Evolutionary conservation across 2,888 invertebrate genomes (phyloP).

Genomic region (Spilosoma lubricipeda): DNA sequence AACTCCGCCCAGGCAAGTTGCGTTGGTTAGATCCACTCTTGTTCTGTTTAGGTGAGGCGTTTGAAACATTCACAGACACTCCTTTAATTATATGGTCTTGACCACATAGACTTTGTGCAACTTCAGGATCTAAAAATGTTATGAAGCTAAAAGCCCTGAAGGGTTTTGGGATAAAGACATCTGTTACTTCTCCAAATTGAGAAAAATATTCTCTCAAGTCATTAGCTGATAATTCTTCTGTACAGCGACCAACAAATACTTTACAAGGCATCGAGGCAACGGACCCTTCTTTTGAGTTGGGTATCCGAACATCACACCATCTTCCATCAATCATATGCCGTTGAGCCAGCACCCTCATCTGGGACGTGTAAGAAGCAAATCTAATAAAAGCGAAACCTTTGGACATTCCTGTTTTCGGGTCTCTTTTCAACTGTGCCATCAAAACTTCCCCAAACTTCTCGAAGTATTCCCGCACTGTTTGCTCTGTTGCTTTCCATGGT

Average conservation of each 20-base stretch:
- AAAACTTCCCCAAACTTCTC: slow-evolving; percentile 98
- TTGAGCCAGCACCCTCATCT: slow-evolving; percentile 96
- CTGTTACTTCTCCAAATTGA: slow-evolving; percentile 93
- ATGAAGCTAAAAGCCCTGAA: slow-evolving; percentile 94
- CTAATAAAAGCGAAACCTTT: slow-evolving; percentile 99
- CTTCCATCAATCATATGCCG: slow-evolving; percentile 98
- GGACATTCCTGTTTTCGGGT: slow-evolving; percentile 96
- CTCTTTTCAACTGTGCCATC: slow-evolving; percentile 99
- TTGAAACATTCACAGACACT: slow-evolving; percentile 95
- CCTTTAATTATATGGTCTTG: slow-evolving; percentile 95
- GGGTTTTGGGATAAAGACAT: slow-evolving; percentile 95
- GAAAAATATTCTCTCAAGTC: slow-evolving; percentile 93
- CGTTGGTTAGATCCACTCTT: slow-evolving; percentile 79
- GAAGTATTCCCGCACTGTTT: slow-evolving; percentile 98
- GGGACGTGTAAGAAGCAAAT: slow-evolving; percentile 97
- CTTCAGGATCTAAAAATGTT: slow-evolving; percentile 93
- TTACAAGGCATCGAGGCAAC: slow-evolving; percentile 91
- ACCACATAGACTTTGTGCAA: slow-evolving; percentile 92
- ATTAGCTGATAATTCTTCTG: slow-evolving; percentile 92
- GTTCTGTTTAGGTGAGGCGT: slow-evolving; percentile 94
- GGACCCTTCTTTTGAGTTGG: slow-evolving; percentile 95
- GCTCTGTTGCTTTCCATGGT: slow-evolving; percentile 99
- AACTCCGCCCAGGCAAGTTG: slow-evolving; percentile 77
- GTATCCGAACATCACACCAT: slow-evolving; percentile 99
- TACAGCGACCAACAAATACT: slow-evolving; percentile 94